Conservation (phyloP, 1,140 invertebrate genomes). For the Gerris buenoi region DNA sequence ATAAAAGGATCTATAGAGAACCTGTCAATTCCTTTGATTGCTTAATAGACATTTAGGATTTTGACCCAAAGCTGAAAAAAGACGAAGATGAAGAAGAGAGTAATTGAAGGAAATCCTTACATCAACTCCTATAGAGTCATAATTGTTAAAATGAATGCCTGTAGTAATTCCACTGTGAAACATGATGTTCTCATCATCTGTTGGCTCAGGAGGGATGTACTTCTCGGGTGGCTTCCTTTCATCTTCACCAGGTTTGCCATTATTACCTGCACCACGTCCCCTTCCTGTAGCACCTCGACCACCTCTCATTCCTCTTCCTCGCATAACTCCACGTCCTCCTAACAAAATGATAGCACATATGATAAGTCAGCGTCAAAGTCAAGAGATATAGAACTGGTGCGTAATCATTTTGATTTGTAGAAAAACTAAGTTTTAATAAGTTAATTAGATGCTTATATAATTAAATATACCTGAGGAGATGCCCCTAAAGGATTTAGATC, state of each 20-base stretch:
- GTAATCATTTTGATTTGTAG: no score
- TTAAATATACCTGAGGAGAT: neutral
- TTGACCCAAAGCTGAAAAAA: neutral
- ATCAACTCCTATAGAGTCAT: constrained; percentile 65
- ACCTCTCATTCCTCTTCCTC: no score
- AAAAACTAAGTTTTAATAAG: no score
- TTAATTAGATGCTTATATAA: no score
- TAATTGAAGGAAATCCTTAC: constrained; percentile 29
- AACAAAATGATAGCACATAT: no score
- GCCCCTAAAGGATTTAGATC: neutral
- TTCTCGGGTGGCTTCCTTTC: constrained; percentile 35
- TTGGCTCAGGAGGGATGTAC: constrained; percentile 69
- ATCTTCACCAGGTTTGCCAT: neutral
- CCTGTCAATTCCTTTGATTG: no score
- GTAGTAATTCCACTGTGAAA: constrained; percentile 51
- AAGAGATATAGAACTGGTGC: no score
- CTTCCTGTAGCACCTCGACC: no score
- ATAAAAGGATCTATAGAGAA: no score
- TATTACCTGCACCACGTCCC: neutral
- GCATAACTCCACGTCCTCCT: no score
- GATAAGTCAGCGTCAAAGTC: no score
- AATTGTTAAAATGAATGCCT: constrained; percentile 82
- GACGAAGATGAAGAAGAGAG: neutral
- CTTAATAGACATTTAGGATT: no score
- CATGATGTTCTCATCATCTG: constrained; percentile 49